Evolutionary conservation across 2,113 vertebrate genomes (phyloP).

Genomic region (Phyllostomus hastatus): DNA sequence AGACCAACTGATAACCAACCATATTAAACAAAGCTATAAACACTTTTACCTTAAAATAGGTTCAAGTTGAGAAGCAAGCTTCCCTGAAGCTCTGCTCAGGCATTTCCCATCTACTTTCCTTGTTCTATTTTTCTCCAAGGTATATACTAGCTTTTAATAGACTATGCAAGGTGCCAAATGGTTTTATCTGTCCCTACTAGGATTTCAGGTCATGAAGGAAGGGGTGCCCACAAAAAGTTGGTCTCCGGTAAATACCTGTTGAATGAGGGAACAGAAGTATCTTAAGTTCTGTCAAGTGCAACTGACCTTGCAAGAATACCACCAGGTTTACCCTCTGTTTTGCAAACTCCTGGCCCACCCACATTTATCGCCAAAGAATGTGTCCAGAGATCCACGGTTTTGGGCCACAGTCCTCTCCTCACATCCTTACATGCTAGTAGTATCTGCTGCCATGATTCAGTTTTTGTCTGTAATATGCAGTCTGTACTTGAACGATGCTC

Average conservation of each 20-base stretch:
- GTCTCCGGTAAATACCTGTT: not conserved
- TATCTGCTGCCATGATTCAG: not conserved
- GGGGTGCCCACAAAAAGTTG: not conserved
- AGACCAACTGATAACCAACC: no score
- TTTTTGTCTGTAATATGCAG: not conserved
- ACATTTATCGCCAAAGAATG: not conserved
- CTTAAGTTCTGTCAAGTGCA: not conserved
- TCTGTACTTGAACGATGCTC: not conserved
- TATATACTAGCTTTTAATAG: not conserved
- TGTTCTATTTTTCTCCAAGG: not conserved
- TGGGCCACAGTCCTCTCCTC: not conserved
- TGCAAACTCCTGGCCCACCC: not conserved
- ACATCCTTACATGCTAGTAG: not conserved
- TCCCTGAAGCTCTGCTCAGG: not conserved
- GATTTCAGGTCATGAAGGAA: not conserved
- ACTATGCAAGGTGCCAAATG: not conserved
- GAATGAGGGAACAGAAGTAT: not conserved
- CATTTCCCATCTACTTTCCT: not conserved
- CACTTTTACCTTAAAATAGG: no score
- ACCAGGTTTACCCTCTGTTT: not conserved
- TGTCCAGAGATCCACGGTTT: not conserved
- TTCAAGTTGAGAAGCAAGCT: not conserved
- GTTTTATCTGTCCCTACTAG: not conserved
- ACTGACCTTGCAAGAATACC: not conserved
- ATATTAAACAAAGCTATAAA: no score